Evolutionary conservation across 2,113 vertebrate species (phyloP).

Genomic region (Bucco capensis): DNA sequence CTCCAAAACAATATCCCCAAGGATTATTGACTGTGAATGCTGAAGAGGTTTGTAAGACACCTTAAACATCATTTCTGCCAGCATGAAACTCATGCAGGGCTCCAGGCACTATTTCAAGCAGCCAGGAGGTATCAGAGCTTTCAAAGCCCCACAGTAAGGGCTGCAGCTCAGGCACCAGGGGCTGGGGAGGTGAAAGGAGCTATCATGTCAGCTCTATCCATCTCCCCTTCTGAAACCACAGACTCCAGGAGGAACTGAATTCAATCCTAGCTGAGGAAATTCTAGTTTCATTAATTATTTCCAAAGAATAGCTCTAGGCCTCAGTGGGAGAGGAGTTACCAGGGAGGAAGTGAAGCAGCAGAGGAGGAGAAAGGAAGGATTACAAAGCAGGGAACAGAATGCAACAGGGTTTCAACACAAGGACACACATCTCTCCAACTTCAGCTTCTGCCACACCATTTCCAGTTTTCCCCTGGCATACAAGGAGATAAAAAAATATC

Average conservation of each 20-base stretch:
- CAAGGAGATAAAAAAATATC: accelerated
- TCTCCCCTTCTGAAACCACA: background rate
- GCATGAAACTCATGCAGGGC: background rate
- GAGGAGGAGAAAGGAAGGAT: background rate
- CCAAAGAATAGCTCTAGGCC: background rate
- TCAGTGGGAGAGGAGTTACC: background rate
- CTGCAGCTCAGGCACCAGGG: background rate
- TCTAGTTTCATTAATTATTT: slow-evolving; percentile 26
- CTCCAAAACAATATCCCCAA: background rate
- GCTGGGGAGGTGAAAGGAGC: background rate
- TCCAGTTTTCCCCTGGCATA: too few species aligned
- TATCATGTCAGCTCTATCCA: background rate
- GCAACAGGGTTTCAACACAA: background rate
- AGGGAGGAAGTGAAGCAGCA: background rate
- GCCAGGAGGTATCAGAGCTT: background rate
- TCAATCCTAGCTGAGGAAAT: background rate
- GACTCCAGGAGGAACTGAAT: background rate
- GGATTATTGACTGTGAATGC: background rate
- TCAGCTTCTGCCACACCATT: background rate
- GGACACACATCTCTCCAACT: background rate
- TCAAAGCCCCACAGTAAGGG: background rate
- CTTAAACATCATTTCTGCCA: background rate
- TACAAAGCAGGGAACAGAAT: background rate
- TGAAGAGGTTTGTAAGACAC: background rate
- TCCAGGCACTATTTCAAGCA: background rate